Conservation (phyloP, 2,113 vertebrate species). For the Phaetusa simplex region DNA sequence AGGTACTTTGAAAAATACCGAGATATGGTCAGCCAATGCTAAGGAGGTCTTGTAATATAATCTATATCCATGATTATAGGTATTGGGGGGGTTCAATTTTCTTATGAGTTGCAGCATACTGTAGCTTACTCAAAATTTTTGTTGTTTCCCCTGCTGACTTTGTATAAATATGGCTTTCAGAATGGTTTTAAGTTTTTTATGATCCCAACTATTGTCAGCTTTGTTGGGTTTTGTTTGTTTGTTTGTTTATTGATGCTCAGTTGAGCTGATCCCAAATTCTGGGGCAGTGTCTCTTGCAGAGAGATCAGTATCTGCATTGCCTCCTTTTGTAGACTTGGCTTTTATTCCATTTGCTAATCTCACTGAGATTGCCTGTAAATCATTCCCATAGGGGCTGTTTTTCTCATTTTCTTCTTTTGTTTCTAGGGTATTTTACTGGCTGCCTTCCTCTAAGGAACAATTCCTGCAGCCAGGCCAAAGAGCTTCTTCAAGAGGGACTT, state of each 20-base stretch:
- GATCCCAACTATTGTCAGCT: background rate
- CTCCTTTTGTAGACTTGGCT: slow-evolving; percentile 8
- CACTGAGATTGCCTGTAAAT: slow-evolving; percentile 1
- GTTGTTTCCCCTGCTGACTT: background rate
- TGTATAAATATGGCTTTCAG: background rate
- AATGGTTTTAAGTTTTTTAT: background rate
- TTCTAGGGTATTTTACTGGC: slow-evolving; percentile 14
- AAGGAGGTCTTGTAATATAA: background rate
- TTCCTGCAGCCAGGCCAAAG: background rate
- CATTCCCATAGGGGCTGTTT: background rate
- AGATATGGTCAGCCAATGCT: background rate
- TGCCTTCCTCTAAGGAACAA: background rate
- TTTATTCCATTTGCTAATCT: slow-evolving; percentile 6
- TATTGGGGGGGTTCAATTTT: background rate
- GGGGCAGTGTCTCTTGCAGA: background rate
- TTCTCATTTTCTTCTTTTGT: slow-evolving; percentile 41
- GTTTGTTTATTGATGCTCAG: slow-evolving; percentile 29
- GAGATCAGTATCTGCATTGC: background rate
- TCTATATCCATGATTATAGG: background rate
- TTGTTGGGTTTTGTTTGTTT: background rate
- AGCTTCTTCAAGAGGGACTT: background rate
- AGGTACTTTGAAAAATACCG: background rate
- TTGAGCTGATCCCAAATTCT: slow-evolving; percentile 11
- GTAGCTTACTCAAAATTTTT: background rate
- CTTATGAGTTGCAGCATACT: background rate